Percentiles rank a stretch among this genome's conserved stretches.
These are phyloP conservation scores for Aleadryas rufinucha DNA, from an alignment of 2,113 vertebrate genomes.

Conservation along the genomic window DNA sequence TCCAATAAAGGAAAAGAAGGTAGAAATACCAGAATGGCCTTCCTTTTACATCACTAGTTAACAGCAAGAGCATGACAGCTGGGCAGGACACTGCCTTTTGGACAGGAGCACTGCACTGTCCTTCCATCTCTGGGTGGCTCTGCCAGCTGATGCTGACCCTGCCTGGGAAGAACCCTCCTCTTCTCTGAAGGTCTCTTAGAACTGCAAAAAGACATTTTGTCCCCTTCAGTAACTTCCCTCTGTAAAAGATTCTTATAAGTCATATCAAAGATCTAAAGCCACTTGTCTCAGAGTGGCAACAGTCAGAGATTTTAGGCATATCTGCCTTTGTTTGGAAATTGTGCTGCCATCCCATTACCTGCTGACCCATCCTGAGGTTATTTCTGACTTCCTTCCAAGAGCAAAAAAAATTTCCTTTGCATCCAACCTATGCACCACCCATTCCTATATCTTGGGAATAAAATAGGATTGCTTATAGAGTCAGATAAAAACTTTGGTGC, in stretches of 20 bases:
- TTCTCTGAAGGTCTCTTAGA: background rate
- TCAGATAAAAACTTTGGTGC: background rate
- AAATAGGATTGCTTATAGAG: background rate
- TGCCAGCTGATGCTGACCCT: background rate
- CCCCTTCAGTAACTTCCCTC: background rate
- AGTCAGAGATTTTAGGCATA: background rate
- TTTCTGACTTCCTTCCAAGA: background rate
- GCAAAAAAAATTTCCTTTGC: background rate
- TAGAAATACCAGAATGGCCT: background rate
- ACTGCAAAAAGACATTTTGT: background rate
- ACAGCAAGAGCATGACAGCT: background rate
- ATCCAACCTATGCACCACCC: background rate
- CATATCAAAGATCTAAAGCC: background rate
- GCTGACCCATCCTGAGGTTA: background rate
- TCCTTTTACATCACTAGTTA: background rate
- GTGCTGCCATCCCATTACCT: background rate
- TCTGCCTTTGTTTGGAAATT: background rate
- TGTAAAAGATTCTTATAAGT: background rate
- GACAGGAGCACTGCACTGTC: background rate
- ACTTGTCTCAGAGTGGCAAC: background rate
- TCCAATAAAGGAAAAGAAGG: background rate
- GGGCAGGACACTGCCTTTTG: background rate
- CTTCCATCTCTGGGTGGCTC: background rate
- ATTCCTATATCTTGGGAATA: background rate
- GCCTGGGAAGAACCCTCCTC: background rate